Conservation (phyloP, 2,797 vertebrate genomes). For the Sandelia bainsii region DNA sequence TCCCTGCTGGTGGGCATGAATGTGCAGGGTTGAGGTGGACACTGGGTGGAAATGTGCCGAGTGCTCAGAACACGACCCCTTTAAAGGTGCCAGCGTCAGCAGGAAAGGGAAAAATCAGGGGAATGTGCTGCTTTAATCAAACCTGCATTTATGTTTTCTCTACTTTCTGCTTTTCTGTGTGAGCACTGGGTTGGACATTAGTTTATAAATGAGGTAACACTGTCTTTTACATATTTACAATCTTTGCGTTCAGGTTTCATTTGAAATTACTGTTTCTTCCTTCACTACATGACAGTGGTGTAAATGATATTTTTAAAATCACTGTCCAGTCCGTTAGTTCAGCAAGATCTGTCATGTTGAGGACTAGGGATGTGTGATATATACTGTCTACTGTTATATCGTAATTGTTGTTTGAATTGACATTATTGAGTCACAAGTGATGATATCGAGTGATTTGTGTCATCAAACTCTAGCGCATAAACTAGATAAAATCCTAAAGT, state of each 20-base stretch:
- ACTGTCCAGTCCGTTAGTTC: background rate
- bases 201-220: slow-evolving; percentile 1
- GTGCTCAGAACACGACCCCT: slow-evolving; percentile 71
- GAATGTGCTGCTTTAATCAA: slow-evolving; percentile 81
- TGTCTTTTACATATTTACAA: slow-evolving; percentile 13
- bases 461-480: too few species aligned
- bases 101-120: slow-evolving; percentile 62
- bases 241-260: background rate
- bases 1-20: slow-evolving; percentile 72
- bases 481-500: too few species aligned
- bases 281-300: background rate
- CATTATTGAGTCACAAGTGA: too few species aligned
- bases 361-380: too few species aligned
- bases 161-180: slow-evolving; percentile 33
- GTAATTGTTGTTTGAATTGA: too few species aligned
- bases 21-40: slow-evolving; percentile 68
- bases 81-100: slow-evolving; percentile 74
- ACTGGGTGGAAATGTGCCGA: slow-evolving; percentile 69
- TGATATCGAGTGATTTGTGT: too few species aligned
- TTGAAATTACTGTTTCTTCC: background rate
- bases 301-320: slow-evolving; percentile 1
- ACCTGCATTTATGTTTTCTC: slow-evolving; percentile 63
- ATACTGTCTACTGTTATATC: too few species aligned
- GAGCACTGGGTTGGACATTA: background rate
- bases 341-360: too few species aligned